Base-by-base conservation (phyloP, 1,140 invertebrate genomes). In the Dendrolimus punctatus region DNA sequence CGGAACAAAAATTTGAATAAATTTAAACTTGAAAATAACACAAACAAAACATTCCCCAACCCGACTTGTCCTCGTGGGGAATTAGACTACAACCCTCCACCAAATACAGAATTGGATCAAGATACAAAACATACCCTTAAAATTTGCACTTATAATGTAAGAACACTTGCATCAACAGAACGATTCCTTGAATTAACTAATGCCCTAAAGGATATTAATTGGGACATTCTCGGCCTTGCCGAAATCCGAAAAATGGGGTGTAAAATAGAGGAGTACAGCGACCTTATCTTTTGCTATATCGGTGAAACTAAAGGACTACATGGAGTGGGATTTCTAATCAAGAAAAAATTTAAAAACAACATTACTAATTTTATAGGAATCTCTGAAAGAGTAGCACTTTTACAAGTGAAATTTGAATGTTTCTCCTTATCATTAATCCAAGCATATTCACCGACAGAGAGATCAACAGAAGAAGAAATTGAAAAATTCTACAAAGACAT, bases 71-170 rank as follows among this genome's bases (percentile, higher is more conserved):
- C 36, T 53, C 62, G 62, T 60, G 62, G 57, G 58, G 50, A 55
- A 60, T 46, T 39, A 66, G 62, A 70, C 64, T 40, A 50, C 49
- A 42, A 70, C 67, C 61, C 64, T 66, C 66, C 58, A 65, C 43
- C 46, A 39, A 62, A 58, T 45, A 41, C 6, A 55, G 40, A 50
- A 45, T 48, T 42, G 40, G 7, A 64, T 2, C 46, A 46, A 51
- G 37, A 55, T 40, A 55, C 10, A 55, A 55, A 44, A 39, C 46
- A 43, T 48, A 54, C 7, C 40, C 9, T 64, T 1, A 62, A 66
- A 52, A 62, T 71, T 38, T 63, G 58, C 37, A 67, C 58, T 8
- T 63, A 43, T 39, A 66, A 69, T 62, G 60, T 69, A 47, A 58
- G 59, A 60, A 46, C 67, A 38, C 53, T 66, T 4, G 6, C 55